Percentiles rank a stretch among this genome's conserved stretches.
These are phyloP conservation scores for Cheilinus undulatus DNA, from an alignment of 2,113 vertebrate species.

Conservation along the genomic window DNA sequence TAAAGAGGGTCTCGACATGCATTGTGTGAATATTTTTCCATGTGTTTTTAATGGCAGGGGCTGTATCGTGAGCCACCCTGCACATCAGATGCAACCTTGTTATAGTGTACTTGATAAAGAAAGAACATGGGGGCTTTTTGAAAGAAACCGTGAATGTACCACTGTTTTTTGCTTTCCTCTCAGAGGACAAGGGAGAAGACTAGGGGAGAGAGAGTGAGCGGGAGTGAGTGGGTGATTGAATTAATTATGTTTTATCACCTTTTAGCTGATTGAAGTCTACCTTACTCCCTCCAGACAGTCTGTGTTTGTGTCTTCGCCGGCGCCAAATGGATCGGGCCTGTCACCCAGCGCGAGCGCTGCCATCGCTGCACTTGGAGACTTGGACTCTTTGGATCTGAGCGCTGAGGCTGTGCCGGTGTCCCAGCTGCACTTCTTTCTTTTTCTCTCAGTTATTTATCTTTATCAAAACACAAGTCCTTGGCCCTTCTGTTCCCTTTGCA, in stretches of 20 bases:
- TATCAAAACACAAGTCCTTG: slow-evolving; percentile 36
- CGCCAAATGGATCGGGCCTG: slow-evolving; percentile 66
- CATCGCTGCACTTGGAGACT: slow-evolving; percentile 54
- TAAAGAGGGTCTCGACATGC: slow-evolving; percentile 12
- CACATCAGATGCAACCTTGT: slow-evolving; percentile 24
- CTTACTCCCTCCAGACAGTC: slow-evolving; percentile 63
- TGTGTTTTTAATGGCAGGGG: slow-evolving; percentile 34
- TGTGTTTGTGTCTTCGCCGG: slow-evolving; percentile 59
- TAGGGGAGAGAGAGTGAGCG: background rate
- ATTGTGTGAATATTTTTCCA: slow-evolving; percentile 24
- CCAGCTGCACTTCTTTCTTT: slow-evolving; percentile 27
- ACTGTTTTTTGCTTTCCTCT: slow-evolving; percentile 22
- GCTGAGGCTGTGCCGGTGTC: slow-evolving; percentile 13
- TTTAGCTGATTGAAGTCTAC: slow-evolving; percentile 80
- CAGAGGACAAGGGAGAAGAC: background rate
- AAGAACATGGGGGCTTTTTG: slow-evolving; percentile 7
- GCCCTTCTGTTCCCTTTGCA: slow-evolving; percentile 24
- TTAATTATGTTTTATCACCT: slow-evolving; percentile 82
- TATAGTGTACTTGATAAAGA: slow-evolving; percentile 31
- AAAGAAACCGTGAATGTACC: slow-evolving; percentile 37
- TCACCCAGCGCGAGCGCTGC: slow-evolving; percentile 48
- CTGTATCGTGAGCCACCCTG: slow-evolving; percentile 1
- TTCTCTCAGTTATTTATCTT: slow-evolving; percentile 43
- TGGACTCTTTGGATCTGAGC: slow-evolving; percentile 36
- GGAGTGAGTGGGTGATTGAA: slow-evolving; percentile 64